These are phyloP conservation scores for Drosophila pseudoananassae DNA, from an alignment of 1,140 invertebrate species.

Conservation along the genomic window DNA sequence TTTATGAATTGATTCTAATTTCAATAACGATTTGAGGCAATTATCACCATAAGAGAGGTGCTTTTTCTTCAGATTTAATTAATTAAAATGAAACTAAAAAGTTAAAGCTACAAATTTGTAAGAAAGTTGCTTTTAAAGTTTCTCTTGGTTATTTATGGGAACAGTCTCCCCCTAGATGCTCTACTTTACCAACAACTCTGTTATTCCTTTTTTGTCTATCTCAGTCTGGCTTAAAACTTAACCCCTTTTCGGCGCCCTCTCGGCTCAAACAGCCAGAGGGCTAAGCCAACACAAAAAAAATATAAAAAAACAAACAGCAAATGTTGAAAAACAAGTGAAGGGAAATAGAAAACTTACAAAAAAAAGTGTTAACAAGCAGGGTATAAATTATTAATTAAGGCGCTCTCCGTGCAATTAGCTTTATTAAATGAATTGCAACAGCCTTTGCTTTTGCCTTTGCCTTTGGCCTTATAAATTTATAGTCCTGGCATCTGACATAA, in stretches of 20 bases:
- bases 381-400: constrained; percentile 62
- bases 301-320: constrained; percentile 22
- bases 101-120: too few species aligned
- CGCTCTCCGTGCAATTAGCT: constrained; percentile 32
- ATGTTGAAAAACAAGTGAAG: constrained; percentile 14
- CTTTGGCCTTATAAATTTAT: constrained; percentile 27
- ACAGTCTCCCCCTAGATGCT: constrained; percentile 22
- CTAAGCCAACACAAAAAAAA: constrained; percentile 11
- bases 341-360: constrained; percentile 3
- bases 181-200: constrained; percentile 22
- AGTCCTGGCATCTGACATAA: constrained; percentile 52
- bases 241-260: constrained; percentile 40
- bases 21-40: not conserved
- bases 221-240: constrained; percentile 43
- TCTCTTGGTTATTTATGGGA: constrained; percentile 17
- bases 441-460: not conserved
- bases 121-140: too few species aligned
- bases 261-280: constrained; percentile 21
- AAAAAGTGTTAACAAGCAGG: constrained; percentile 61
- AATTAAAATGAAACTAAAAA: not conserved
- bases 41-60: constrained; percentile 1
- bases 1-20: constrained; percentile 6
- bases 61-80: not conserved
- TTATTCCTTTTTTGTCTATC: constrained; percentile 28
- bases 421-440: constrained; percentile 45